A percentile compares a stretch with the other conserved stretches of the same genome.
Evolutionary conservation across 2,113 vertebrate genomes (phyloP).

Genomic region (Lasiurus cinereus): DNA sequence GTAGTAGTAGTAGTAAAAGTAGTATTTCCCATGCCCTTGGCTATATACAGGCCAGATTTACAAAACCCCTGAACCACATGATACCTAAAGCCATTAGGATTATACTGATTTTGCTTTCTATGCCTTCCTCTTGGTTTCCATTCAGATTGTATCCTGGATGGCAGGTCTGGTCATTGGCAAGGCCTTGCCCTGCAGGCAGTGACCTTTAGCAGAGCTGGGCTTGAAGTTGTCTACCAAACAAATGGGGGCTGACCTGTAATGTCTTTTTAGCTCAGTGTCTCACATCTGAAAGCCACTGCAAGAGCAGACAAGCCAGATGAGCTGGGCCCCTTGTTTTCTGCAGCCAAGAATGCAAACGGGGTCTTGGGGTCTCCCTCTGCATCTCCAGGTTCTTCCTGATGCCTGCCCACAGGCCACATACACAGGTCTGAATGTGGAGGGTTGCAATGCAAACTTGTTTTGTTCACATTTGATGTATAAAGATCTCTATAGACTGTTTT

Average conservation of each 20-base stretch:
- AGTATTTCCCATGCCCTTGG: not conserved
- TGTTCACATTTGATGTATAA: not conserved
- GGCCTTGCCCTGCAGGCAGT: slow-evolving; percentile 32
- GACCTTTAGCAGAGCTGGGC: not conserved
- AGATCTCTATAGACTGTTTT: not conserved
- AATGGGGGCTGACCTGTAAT: not conserved
- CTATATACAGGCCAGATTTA: not conserved
- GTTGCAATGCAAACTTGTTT: not conserved
- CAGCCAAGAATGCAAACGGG: not conserved
- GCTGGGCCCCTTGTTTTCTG: not conserved
- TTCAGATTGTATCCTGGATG: slow-evolving; percentile 14
- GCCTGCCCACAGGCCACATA: not conserved
- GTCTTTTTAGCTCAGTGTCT: slow-evolving; percentile 36
- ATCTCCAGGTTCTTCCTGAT: not conserved
- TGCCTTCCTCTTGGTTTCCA: slow-evolving; percentile 10
- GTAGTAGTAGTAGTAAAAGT: too few species aligned
- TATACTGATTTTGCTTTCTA: not conserved
- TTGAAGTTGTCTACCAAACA: slow-evolving; percentile 7
- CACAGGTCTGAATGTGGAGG: not conserved
- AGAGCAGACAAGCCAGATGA: not conserved
- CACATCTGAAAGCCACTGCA: not conserved
- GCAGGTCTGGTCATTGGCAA: not conserved
- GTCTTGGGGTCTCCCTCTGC: not conserved
- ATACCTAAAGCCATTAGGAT: not conserved
- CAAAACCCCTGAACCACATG: not conserved